phyloP scores from a whole-genome alignment of 2,113 vertebrate species.

The Casuarius casuarius region DNA sequence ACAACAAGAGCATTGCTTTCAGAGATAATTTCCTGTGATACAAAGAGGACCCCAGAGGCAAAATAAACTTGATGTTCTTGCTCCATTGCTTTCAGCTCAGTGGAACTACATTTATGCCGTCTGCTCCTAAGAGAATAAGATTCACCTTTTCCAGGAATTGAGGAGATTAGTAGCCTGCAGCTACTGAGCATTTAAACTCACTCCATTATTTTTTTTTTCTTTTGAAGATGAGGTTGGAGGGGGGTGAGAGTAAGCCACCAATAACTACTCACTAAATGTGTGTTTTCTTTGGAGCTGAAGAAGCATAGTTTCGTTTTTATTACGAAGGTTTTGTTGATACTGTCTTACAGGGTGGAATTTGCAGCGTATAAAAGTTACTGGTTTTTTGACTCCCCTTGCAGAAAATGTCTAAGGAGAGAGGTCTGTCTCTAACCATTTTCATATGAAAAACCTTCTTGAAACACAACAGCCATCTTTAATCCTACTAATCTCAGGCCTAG shows the following conservation, averaged over 20 bases:
- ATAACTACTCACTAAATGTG: neutral
- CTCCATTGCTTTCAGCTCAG: conserved; percentile 33
- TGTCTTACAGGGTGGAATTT: conserved; percentile 52
- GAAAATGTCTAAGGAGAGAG: conserved; percentile 42
- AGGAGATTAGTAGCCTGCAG: conserved; percentile 63
- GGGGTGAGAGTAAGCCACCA: conserved; percentile 9
- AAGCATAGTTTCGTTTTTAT: conserved; percentile 54
- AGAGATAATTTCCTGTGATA: conserved; percentile 34
- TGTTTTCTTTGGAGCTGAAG: conserved; percentile 41
- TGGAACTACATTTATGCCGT: conserved; percentile 48
- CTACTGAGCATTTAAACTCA: conserved; percentile 65
- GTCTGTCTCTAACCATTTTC: conserved; percentile 65
- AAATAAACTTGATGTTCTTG: conserved; percentile 48
- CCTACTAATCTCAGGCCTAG: conserved; percentile 81
- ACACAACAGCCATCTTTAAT: conserved; percentile 75
- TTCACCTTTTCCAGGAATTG: conserved; percentile 68
- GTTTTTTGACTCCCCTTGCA: conserved; percentile 55
- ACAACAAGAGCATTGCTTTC: conserved; percentile 27
- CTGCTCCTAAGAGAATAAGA: conserved; percentile 48
- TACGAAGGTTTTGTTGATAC: conserved; percentile 61
- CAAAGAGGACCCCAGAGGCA: conserved; percentile 51
- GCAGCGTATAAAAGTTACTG: conserved; percentile 60
- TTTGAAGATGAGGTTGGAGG: conserved; percentile 33
- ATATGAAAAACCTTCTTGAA: conserved; percentile 64
- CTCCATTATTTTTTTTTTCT: conserved; percentile 35